Conservation (phyloP, 2,113 vertebrate species). For the Cyanocitta stelleri region DNA sequence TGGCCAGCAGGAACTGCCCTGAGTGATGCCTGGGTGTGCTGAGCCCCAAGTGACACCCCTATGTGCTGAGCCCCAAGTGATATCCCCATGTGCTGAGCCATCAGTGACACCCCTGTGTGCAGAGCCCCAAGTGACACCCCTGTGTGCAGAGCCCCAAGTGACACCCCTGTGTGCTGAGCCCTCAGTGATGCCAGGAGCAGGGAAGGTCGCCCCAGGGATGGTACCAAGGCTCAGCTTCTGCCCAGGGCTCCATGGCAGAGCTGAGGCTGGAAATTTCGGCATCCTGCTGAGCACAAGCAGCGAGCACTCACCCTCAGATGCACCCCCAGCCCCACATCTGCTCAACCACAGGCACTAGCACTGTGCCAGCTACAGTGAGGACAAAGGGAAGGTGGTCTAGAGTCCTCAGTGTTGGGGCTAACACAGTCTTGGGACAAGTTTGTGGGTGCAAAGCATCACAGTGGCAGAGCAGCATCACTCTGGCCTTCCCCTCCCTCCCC, state of each 20-base stretch:
- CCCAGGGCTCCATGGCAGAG: background rate
- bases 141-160: rapidly evolving
- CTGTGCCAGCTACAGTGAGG: background rate
- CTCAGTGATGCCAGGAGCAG: background rate
- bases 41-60: rapidly evolving
- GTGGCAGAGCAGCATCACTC: background rate
- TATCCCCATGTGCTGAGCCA: too few species aligned
- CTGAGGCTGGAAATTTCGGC: rapidly evolving
- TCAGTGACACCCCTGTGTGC: background rate
- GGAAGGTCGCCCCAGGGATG: background rate
- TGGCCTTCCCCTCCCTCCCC: background rate
- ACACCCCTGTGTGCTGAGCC: too few species aligned
- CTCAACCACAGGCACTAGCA: background rate
- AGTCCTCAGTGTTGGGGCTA: background rate
- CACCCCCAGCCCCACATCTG: background rate
- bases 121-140: rapidly evolving
- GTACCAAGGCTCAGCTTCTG: background rate
- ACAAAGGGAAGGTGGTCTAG: background rate
- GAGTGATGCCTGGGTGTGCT: background rate
- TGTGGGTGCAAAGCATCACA: background rate
- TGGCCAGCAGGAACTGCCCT: rapidly evolving
- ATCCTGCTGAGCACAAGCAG: rapidly evolving
- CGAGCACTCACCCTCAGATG: rapidly evolving
- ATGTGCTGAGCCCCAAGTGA: background rate
- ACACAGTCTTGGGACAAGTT: rapidly evolving